Percentiles rank a stretch among this genome's conserved stretches.
phyloP scores from a whole-genome alignment of 2,888 invertebrate genomes.

The Lepidocyrtinus sp. region DNA sequence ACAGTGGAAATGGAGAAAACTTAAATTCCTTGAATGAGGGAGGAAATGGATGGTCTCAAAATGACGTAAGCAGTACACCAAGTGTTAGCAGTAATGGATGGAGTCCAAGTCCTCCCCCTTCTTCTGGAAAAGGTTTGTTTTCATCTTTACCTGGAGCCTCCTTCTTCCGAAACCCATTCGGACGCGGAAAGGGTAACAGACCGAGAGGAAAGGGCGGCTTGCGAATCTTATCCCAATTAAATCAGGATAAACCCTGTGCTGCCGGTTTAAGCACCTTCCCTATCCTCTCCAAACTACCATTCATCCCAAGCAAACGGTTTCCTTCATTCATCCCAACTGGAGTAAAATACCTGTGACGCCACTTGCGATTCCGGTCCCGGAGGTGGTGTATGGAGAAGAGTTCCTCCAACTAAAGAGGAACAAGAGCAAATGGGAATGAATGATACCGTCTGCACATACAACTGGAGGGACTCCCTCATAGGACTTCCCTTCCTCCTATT shows the following conservation, averaged over 20 bases:
- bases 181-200: slow-evolving; percentile 12
- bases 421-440: slow-evolving; percentile 12
- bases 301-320: slow-evolving; percentile 21
- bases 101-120: too few relatives aligned
- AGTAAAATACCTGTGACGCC: slow-evolving; percentile 39
- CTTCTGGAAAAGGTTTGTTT: too few relatives aligned
- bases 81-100: background rate
- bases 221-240: slow-evolving; percentile 3
- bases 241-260: slow-evolving; percentile 35
- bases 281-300: slow-evolving; percentile 20
- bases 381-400: background rate
- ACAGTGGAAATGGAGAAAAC: background rate
- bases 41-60: background rate
- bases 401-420: slow-evolving; percentile 29
- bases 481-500: slow-evolving; percentile 34
- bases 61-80: background rate
- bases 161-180: slow-evolving; percentile 33
- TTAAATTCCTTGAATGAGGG: background rate
- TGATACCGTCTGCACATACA: slow-evolving; percentile 35
- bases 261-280: slow-evolving; percentile 26
- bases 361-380: slow-evolving; percentile 30
- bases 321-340: slow-evolving; percentile 37
- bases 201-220: slow-evolving; percentile 2
- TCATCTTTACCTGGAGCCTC: slow-evolving; percentile 1
- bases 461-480: slow-evolving; percentile 32